Conservation (phyloP, 2,113 vertebrate genomes). For the Furnarius figulus region DNA sequence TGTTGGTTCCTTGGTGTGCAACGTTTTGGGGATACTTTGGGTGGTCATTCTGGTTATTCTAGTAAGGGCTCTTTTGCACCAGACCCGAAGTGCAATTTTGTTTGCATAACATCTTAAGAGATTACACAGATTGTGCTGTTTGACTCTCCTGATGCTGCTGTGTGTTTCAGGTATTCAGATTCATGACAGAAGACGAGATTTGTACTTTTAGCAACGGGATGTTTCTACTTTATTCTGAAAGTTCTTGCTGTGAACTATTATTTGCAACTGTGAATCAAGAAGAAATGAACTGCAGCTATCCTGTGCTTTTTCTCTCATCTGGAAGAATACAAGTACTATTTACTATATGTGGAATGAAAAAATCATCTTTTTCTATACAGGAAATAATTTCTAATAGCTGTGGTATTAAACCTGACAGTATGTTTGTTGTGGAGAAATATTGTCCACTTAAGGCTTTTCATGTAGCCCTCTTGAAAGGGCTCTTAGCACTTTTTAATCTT, state of each 20-base stretch:
- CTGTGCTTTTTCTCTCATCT: not conserved
- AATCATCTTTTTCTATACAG: not conserved
- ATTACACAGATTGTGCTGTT: not conserved
- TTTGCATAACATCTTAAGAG: not conserved
- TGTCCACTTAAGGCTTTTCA: not conserved
- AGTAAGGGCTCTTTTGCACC: not conserved
- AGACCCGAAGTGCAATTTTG: not conserved
- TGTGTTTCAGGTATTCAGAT: conserved; percentile 75
- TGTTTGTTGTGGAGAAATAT: not conserved
- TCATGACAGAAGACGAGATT: conserved; percentile 67
- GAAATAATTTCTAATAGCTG: not conserved
- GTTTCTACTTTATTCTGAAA: not conserved
- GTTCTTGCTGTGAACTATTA: not conserved
- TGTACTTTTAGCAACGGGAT: conserved; percentile 62
- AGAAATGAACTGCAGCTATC: not conserved
- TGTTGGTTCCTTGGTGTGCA: not conserved
- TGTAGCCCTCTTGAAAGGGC: not conserved
- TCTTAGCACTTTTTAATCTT: not conserved
- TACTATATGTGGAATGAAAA: not conserved
- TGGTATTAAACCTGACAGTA: not conserved
- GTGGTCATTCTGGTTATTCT: conserved; percentile 8
- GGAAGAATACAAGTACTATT: not conserved
- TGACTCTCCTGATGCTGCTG: not conserved
- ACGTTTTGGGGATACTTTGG: not conserved
- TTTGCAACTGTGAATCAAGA: conserved; percentile 41